A percentile compares a stretch with the other conserved stretches of the same genome.
Conservation (phyloP, 2,797 vertebrate species). For the Alcedo quadribrachys region DNA sequence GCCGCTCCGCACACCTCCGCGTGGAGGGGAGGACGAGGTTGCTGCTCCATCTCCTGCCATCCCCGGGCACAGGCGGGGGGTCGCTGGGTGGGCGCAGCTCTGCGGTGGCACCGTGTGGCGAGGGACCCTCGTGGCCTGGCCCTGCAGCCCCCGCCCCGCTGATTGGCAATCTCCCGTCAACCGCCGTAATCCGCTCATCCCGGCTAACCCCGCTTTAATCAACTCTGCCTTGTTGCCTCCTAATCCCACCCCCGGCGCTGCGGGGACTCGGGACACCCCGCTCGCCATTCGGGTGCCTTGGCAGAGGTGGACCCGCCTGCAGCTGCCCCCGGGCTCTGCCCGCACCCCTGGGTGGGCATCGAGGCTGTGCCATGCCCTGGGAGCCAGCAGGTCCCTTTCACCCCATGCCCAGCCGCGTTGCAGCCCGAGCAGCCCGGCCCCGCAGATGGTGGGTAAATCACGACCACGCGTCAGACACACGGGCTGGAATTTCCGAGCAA, state of each 20-base stretch:
- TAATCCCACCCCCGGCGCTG: background rate
- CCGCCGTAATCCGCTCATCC: background rate
- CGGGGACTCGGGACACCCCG: too few species aligned
- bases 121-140: background rate
- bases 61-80: background rate
- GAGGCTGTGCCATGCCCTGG: background rate
- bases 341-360: fast-evolving
- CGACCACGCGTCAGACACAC: fast-evolving
- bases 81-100: background rate
- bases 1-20: too few species aligned
- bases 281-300: fast-evolving
- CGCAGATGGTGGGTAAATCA: background rate
- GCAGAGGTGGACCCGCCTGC: background rate
- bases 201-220: background rate
- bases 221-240: background rate
- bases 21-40: background rate
- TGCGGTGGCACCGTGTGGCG: background rate
- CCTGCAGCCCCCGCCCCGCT: background rate
- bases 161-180: background rate
- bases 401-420: background rate
- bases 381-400: background rate
- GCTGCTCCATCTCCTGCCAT: too few species aligned
- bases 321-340: background rate
- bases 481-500: background rate
- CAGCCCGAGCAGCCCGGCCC: background rate